Base-by-base conservation (phyloP, 2,113 vertebrate genomes). In the Periophthalmus modestus region DNA sequence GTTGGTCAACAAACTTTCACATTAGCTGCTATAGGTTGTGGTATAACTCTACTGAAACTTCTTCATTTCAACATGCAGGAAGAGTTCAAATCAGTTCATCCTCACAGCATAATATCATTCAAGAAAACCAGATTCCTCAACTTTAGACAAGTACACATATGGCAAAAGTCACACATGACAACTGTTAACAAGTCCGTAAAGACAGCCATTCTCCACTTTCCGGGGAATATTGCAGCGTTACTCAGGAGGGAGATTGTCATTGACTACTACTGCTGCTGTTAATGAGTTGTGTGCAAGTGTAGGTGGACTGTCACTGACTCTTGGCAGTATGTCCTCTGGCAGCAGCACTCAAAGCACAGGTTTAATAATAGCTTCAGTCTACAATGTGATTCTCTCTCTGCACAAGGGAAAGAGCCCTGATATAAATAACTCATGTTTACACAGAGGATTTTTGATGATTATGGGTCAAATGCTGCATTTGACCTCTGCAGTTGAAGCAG, bases 231-330 rank as follows among this genome's bases (percentile, higher is more conserved):
- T 65, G 21, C 46, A 54, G 10, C 67, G 57, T 74, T 72, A 78
- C 58, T 34, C 46, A 46, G 24, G 6, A 62, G 24, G 71, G 52
- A 69, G 54, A 57, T 69, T 81, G 65, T 36, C 73, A 62, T 63
- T 68, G 84, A 82, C 72, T 80, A 68, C 65, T 47, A 21, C 65
- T 46, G 61, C 68, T 50, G 10, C 71, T 73, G 73, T 82, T 88
- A 91, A 88, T 83, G 84, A 85, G 76, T 82, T 57, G 67, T 84
- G 28, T 59, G 63, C 52, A 46, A 73, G 68, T 81, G 80, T 74
- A 77, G 71, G 66, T 83, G 71, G 75, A 76, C 77, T 80, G 71
- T 85, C 84, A 69, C 57, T 66, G 72, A 63, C 71, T 71, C 71
- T 75, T 59, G 54, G 68, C 75, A 74, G 69, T 71, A 69, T 70